Conservation (phyloP, 1,140 invertebrate species). For the Choristoneura fumiferana region DNA sequence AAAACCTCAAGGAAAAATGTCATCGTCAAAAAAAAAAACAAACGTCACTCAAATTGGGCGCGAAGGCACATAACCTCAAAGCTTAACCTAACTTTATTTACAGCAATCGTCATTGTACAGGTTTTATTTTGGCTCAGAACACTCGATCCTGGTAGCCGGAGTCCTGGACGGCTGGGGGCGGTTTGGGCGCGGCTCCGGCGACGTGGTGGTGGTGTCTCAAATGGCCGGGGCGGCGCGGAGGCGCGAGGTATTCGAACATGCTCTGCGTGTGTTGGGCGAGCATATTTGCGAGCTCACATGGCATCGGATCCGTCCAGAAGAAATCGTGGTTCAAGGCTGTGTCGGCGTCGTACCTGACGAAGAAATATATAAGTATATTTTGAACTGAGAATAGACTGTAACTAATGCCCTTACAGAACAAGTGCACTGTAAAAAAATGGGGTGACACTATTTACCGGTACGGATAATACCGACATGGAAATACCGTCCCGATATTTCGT, state of each 20-base stretch:
- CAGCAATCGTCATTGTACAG: too few species aligned
- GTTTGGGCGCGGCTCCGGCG: slow-evolving; percentile 77
- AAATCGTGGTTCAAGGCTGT: slow-evolving; percentile 98
- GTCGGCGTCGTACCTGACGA: slow-evolving; percentile 87
- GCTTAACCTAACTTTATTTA: too few species aligned
- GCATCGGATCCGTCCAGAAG: slow-evolving; percentile 98
- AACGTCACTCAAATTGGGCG: too few species aligned
- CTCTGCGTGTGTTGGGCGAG: slow-evolving; percentile 95
- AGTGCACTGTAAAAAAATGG: too few species aligned
- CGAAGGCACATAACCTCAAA: too few species aligned
- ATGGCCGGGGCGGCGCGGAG: slow-evolving; percentile 85
- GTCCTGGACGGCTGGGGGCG: slow-evolving; percentile 78
- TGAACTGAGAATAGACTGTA: too few species aligned
- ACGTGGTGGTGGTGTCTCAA: slow-evolving; percentile 85
- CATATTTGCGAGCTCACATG: slow-evolving; percentile 95
- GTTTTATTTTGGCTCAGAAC: slow-evolving; percentile 83
- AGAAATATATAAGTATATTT: slow-evolving; percentile 15
- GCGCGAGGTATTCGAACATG: slow-evolving; percentile 98
- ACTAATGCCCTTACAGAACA: too few species aligned
- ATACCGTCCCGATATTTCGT: too few species aligned
- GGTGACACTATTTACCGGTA: too few species aligned
- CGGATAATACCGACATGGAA: too few species aligned
- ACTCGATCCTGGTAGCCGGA: slow-evolving; percentile 88
- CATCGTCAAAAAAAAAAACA: too few species aligned
- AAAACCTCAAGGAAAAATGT: too few species aligned